Evolutionary conservation across 1,140 invertebrate genomes (phyloP).

Genomic region (Drosophila serrata): DNA sequence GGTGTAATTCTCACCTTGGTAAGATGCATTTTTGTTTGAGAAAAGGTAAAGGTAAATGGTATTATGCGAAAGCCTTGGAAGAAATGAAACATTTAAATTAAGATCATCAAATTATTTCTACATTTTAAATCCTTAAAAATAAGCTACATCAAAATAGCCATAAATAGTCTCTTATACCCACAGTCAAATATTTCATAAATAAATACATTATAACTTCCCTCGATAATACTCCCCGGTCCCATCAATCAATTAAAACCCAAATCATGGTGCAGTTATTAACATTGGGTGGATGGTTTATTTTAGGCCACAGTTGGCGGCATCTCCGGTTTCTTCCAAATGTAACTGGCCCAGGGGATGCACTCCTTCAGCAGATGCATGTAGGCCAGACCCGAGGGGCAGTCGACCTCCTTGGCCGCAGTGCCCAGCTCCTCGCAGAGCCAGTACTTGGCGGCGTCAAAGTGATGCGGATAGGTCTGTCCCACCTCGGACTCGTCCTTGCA

Average conservation of each 20-base stretch:
- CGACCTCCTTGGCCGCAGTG: conserved; percentile 62
- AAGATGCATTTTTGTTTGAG: no score
- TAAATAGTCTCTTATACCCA: not conserved
- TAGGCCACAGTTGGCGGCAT: conserved; percentile 76
- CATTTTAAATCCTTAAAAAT: not conserved
- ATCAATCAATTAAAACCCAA: conserved; percentile 1
- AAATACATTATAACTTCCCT: not conserved
- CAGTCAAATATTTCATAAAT: not conserved
- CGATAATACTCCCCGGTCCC: not conserved
- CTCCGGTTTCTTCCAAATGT: conserved; percentile 79
- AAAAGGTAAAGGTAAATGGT: no score
- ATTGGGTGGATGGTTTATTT: conserved; percentile 31
- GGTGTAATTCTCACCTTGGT: no score
- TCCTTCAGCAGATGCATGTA: conserved; percentile 81
- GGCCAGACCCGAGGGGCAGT: conserved; percentile 71
- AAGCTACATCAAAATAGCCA: not conserved
- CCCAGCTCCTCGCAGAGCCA: conserved; percentile 74
- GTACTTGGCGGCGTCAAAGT: conserved; percentile 80
- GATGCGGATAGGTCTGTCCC: conserved; percentile 71
- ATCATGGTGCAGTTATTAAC: conserved; percentile 30
- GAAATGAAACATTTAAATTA: no score
- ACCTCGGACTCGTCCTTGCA: conserved; percentile 72
- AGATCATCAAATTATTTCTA: not conserved
- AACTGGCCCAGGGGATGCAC: conserved; percentile 81
- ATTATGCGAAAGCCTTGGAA: no score